phyloP scores from a whole-genome alignment of 2,113 vertebrate species.

The Hirundichthys speculiger region DNA sequence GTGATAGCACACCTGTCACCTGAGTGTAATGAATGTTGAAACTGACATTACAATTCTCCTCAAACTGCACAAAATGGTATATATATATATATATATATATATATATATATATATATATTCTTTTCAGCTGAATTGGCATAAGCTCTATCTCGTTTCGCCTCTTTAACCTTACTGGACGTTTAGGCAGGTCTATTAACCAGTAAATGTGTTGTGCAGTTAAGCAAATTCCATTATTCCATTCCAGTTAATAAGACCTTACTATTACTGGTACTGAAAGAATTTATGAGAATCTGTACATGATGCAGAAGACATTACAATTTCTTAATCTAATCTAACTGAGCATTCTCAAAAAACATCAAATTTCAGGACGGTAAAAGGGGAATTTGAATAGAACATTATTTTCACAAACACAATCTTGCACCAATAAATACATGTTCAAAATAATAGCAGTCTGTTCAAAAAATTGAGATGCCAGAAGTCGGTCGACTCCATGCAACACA shows the following conservation, averaged over 20 bases:
- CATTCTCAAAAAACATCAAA: neutral
- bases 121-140: constrained; percentile 8
- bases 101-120: too few species aligned
- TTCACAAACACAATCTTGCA: constrained; percentile 17
- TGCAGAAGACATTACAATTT: neutral
- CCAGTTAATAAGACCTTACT: neutral
- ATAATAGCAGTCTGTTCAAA: too few species aligned
- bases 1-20: constrained; percentile 6
- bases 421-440: too few species aligned
- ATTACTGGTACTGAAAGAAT: neutral
- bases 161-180: constrained; percentile 10
- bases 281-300: neutral
- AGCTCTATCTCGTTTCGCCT: constrained; percentile 3
- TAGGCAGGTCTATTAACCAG: neutral
- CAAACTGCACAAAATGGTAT: neutral
- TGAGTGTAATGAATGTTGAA: constrained; percentile 14
- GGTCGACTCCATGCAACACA: too few species aligned
- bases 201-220: neutral
- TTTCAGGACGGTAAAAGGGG: neutral
- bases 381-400: constrained; percentile 5
- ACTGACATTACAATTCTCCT: constrained; percentile 1
- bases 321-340: neutral
- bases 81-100: too few species aligned
- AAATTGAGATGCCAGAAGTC: too few species aligned
- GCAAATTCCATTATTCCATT: neutral